Evolutionary conservation across 2,888 invertebrate species (phyloP).

Genomic region (Drosophila suboccidentalis): DNA sequence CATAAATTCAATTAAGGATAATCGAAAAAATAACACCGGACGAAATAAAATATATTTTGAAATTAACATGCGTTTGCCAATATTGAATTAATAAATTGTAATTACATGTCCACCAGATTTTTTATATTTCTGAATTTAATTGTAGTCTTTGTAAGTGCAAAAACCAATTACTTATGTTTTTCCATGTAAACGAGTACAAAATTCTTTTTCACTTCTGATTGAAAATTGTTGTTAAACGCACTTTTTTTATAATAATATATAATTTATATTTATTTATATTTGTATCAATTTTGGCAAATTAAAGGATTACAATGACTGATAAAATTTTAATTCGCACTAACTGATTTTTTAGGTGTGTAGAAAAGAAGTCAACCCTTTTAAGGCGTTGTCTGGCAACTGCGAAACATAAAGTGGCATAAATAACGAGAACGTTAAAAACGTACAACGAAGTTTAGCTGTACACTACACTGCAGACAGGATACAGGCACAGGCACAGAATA

Average conservation of each 20-base stretch:
- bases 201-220: no score
- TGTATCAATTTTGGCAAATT: not conserved
- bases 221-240: no score
- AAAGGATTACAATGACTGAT: not conserved
- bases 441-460: constrained; percentile 38
- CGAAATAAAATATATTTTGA: not conserved
- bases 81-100: not conserved
- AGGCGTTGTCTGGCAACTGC: constrained; percentile 42
- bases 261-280: no score
- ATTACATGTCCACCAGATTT: no score
- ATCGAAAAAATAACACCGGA: not conserved
- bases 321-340: not conserved
- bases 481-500: not conserved
- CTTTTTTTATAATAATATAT: no score
- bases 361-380: constrained; percentile 3
- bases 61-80: not conserved
- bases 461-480: constrained; percentile 37
- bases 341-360: not conserved
- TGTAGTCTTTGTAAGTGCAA: not conserved
- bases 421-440: constrained; percentile 51
- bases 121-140: no score
- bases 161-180: not conserved
- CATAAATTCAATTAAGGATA: not conserved
- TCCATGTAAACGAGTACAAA: not conserved
- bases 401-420: constrained; percentile 55